Conservation (phyloP, 2,797 vertebrate genomes). For the Eulemur rubriventer region DNA sequence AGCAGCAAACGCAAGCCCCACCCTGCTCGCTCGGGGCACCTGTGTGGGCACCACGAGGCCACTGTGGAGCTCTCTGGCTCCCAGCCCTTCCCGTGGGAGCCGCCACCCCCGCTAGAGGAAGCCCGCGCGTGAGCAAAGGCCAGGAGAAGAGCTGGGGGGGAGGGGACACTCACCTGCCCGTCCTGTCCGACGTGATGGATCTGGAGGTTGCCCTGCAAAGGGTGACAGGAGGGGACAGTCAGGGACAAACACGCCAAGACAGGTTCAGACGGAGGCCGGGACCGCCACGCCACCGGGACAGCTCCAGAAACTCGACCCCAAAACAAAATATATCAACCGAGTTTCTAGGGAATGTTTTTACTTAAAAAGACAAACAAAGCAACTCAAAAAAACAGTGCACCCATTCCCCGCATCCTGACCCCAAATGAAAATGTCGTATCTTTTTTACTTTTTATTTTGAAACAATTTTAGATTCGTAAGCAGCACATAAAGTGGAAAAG, state of each 20-base stretch:
- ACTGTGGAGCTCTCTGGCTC: rapidly evolving
- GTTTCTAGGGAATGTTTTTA: not conserved
- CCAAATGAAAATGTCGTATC: not conserved
- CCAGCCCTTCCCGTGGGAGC: not conserved
- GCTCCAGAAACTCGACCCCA: not conserved
- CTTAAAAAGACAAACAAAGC: not conserved
- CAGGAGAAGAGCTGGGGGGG: not conserved
- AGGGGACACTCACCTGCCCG: constrained; percentile 92
- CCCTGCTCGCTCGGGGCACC: not conserved
- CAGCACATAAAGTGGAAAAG: rapidly evolving
- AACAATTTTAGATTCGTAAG: not conserved
- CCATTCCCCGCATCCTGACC: not conserved
- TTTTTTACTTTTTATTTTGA: not conserved
- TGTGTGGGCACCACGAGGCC: rapidly evolving
- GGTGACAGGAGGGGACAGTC: not conserved
- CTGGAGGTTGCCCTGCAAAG: constrained; percentile 96
- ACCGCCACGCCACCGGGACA: not conserved
- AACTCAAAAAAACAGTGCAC: not conserved
- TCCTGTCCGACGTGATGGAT: constrained; percentile 99
- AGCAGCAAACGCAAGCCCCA: rapidly evolving
- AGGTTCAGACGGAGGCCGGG: rapidly evolving
- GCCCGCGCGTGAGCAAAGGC: not conserved
- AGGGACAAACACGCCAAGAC: not conserved
- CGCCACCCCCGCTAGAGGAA: too few species aligned
- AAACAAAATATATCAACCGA: not conserved